phyloP scores from a whole-genome alignment of 2,888 invertebrate species.

The Teinopalpus imperialis region DNA sequence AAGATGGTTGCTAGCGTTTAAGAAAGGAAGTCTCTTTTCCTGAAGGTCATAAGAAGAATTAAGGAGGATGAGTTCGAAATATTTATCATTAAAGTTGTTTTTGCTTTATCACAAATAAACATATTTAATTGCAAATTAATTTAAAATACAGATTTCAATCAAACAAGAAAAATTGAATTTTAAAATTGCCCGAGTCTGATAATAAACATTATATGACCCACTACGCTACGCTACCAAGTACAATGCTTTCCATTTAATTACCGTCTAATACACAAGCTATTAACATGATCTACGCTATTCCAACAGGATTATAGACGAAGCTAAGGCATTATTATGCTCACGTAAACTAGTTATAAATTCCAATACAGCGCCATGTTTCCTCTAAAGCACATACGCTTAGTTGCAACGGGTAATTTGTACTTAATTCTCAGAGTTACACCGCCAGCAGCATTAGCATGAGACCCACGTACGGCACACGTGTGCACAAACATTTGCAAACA shows the following conservation, averaged over 20 bases:
- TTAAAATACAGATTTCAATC: too few relatives aligned
- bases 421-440: slow-evolving; percentile 21
- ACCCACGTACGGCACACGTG: slow-evolving; percentile 9
- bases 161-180: too few relatives aligned
- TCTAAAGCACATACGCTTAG: slow-evolving; percentile 6
- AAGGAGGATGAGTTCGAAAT: too few relatives aligned
- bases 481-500: slow-evolving; percentile 19
- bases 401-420: slow-evolving; percentile 21
- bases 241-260: not conserved
- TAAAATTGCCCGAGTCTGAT: too few relatives aligned
- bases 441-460: slow-evolving; percentile 10
- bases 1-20: not conserved
- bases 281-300: slow-evolving; percentile 1
- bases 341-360: slow-evolving; percentile 19
- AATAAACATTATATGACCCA: too few relatives aligned
- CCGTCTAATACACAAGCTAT: slow-evolving; percentile 4
- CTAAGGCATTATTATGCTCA: slow-evolving; percentile 6
- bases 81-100: too few relatives aligned
- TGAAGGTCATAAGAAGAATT: too few relatives aligned
- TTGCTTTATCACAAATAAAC: too few relatives aligned
- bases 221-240: too few relatives aligned
- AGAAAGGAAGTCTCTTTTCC: not conserved
- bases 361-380: slow-evolving; percentile 7
- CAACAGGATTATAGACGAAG: slow-evolving; percentile 1
- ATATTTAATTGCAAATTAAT: too few relatives aligned